Evolutionary conservation across 2,797 vertebrate genomes (phyloP).

Genomic region (Helarctos malayanus): DNA sequence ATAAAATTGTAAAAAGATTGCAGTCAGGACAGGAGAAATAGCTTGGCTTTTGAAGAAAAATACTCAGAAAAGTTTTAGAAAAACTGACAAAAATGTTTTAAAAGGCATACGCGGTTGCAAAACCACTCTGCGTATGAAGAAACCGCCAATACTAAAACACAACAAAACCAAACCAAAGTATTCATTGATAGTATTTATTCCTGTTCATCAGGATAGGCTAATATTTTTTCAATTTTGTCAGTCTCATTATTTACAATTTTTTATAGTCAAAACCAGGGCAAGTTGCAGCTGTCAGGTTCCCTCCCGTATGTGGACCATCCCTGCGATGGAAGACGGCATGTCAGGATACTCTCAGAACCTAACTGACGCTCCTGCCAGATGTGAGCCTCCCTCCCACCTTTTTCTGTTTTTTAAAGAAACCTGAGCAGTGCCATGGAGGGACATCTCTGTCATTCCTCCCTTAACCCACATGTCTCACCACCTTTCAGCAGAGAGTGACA

Average conservation of each 20-base stretch:
- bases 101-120: not conserved
- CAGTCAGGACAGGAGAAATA: not conserved
- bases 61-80: not conserved
- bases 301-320: not conserved
- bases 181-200: not conserved
- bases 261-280: not conserved
- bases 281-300: not conserved
- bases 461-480: not conserved
- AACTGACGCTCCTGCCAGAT: not conserved
- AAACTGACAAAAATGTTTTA: not conserved
- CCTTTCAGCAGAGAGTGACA: not conserved
- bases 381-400: not conserved
- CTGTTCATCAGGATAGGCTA: not conserved
- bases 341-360: not conserved
- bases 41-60: conserved; percentile 49
- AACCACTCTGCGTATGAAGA: not conserved
- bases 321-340: not conserved
- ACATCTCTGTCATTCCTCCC: not conserved
- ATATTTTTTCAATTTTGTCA: not conserved
- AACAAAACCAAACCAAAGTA: not conserved
- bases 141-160: not conserved
- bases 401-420: not conserved
- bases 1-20: not conserved
- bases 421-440: not conserved
- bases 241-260: not conserved